Base-by-base conservation (phyloP, 2,113 vertebrate species). In the Felis chaus region DNA sequence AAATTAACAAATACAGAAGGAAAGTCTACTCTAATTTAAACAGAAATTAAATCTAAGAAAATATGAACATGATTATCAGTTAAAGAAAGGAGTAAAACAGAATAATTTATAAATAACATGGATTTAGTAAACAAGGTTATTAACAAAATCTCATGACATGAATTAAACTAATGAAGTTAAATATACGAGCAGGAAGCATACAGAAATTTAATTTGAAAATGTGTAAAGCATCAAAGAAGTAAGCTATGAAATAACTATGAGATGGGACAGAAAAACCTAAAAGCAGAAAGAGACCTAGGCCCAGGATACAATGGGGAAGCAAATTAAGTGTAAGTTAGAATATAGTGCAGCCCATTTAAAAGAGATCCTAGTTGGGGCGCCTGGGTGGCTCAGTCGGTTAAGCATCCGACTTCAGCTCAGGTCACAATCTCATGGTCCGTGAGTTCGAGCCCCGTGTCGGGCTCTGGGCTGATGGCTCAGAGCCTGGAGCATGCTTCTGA, bases 111-210 rank as follows among this genome's bases (percentile, higher is more conserved):
- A 94, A 86, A 80, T 92, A 78, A 86, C 2, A 15, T 57, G 86
- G 86, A 95, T 89, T 48, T 95, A 55, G 53, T 79, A 87, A 92
- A 82, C 68, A 90, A 92, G 69, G 29, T 92, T 90, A 83, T 82
- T 73, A 33, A 23, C 41, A 91, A 95, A 97, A 89, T 86, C 81
- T 27, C 83, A 82, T 10, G 50, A 89, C 63, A 86, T 25, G 66
- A 82, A 89, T 94, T 79, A 96, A 98, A 83, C 33, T 65, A 80
- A 91, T 94, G 71, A 90, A 57, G 12, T 86, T 95, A 95, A 89
- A 93, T 61, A 94, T 69, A 39, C 69, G 85, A 78, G 7, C 16
- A 96, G 50, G 68, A 91, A 92, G 91, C 55, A 50, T 53, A 95
- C 84, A 66, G 50, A 86, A 94, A 92, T 93, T 96, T 48, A 91